Evolutionary conservation across 2,888 invertebrate species (phyloP).

Genomic region (Neria commutata): DNA sequence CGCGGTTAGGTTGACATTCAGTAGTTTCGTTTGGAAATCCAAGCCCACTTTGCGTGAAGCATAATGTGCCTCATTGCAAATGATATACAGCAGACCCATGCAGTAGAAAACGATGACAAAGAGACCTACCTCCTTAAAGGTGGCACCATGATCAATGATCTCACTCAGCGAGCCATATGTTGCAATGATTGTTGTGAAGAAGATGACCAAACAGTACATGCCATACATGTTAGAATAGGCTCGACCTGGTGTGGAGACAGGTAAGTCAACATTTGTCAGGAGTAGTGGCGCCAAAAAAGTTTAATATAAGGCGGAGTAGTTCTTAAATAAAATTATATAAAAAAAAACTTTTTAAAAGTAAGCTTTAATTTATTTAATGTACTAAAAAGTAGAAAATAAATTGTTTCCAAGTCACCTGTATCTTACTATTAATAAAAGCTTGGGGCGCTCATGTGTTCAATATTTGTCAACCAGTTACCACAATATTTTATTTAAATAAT

Average conservation of each 20-base stretch:
- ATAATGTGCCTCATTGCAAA: constrained; percentile 77
- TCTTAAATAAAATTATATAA: too few relatives aligned
- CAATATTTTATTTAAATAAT: too few relatives aligned
- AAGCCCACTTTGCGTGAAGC: constrained; percentile 70
- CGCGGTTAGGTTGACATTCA: constrained; percentile 71
- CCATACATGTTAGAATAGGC: constrained; percentile 81
- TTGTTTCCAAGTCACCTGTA: too few relatives aligned
- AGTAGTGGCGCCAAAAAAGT: too few relatives aligned
- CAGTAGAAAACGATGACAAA: constrained; percentile 75
- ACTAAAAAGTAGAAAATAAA: too few relatives aligned
- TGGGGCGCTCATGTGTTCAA: too few relatives aligned
- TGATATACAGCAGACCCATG: constrained; percentile 72
- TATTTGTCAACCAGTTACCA: too few relatives aligned
- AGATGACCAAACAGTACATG: constrained; percentile 75
- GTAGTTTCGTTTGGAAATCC: constrained; percentile 69
- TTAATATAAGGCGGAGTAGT: too few relatives aligned
- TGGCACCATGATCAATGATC: constrained; percentile 73
- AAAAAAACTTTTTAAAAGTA: too few relatives aligned
- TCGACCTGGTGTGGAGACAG: constrained; percentile 64
- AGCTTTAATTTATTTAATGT: too few relatives aligned
- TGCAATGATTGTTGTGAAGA: constrained; percentile 76
- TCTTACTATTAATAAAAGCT: too few relatives aligned
- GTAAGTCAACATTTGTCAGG: too few relatives aligned
- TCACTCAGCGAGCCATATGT: constrained; percentile 74
- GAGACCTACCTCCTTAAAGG: constrained; percentile 74